Evolutionary conservation across 2,113 vertebrate species (phyloP).

Genomic region (Pyrgilauda ruficollis): DNA sequence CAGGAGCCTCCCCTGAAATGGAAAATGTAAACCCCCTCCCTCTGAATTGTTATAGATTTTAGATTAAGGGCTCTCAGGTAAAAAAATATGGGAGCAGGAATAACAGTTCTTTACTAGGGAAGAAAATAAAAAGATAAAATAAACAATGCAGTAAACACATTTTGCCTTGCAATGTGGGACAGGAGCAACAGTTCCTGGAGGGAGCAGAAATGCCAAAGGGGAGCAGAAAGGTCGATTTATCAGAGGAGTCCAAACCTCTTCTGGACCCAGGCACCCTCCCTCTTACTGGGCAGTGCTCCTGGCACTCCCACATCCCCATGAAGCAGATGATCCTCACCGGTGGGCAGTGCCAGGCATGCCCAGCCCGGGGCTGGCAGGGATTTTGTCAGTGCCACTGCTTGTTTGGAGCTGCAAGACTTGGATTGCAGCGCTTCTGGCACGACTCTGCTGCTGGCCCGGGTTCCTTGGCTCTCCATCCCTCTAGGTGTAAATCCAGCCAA

Average conservation of each 20-base stretch:
- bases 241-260: not conserved
- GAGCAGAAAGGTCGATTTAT: not conserved
- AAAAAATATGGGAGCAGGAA: too few relatives aligned
- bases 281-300: rapidly evolving
- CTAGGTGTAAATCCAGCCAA: not conserved
- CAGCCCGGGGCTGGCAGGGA: not conserved
- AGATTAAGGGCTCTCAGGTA: too few relatives aligned
- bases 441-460: not conserved
- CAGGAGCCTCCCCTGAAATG: too few relatives aligned
- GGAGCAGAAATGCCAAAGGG: not conserved
- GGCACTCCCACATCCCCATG: rapidly evolving
- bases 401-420: not conserved
- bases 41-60: too few relatives aligned
- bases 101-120: too few relatives aligned
- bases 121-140: too few relatives aligned
- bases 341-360: not conserved
- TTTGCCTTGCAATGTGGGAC: too few relatives aligned
- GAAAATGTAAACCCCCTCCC: too few relatives aligned
- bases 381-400: not conserved
- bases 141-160: too few relatives aligned
- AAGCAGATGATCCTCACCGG: rapidly evolving
- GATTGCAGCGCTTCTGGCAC: not conserved
- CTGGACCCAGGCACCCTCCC: rapidly evolving
- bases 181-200: not conserved
- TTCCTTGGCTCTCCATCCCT: not conserved